Conservation (phyloP, 64 coral and sea anemone species). For the Astreopora myriophthalma region DNA sequence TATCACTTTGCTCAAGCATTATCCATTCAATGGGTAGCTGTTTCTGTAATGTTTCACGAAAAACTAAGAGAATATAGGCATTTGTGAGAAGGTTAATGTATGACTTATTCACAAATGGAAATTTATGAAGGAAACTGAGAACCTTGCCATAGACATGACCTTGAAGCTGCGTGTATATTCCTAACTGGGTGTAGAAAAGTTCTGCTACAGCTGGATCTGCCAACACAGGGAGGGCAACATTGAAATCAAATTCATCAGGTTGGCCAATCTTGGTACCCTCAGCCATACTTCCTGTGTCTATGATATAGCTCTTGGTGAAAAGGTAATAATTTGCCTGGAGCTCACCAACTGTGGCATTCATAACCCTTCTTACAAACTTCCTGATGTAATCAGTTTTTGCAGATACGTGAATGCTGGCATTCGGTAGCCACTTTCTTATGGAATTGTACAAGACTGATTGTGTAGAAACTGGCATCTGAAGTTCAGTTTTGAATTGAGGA, state of each 20-base stretch:
- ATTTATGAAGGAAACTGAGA: slow-evolving; percentile 35
- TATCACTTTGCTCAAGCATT: slow-evolving; percentile 50
- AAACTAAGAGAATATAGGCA: slow-evolving; percentile 43
- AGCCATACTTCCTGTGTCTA: slow-evolving; percentile 64
- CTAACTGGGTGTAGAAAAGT: slow-evolving; percentile 51
- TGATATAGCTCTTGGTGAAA: slow-evolving; percentile 50
- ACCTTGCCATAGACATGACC: neutral
- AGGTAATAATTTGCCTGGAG: slow-evolving; percentile 10
- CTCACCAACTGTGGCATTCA: slow-evolving; percentile 4
- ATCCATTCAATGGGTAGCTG: slow-evolving; percentile 37
- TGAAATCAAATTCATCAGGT: slow-evolving; percentile 54
- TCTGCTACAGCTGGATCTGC: slow-evolving; percentile 39
- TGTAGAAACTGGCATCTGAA: slow-evolving; percentile 26
- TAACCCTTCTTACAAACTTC: slow-evolving; percentile 22
- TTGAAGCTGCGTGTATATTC: slow-evolving; percentile 44
- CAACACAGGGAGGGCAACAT: slow-evolving; percentile 39
- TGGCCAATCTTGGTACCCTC: slow-evolving; percentile 59
- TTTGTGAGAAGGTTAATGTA: slow-evolving; percentile 24
- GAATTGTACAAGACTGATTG: slow-evolving; percentile 45
- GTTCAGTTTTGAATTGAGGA: slow-evolving; percentile 42
- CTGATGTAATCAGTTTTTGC: neutral
- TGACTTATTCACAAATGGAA: slow-evolving; percentile 36
- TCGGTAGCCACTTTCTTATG: slow-evolving; percentile 17
- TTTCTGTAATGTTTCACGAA: slow-evolving; percentile 51
- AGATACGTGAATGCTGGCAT: neutral